Conservation (phyloP, 2,113 vertebrate species). For the Vidua chalybeata region DNA sequence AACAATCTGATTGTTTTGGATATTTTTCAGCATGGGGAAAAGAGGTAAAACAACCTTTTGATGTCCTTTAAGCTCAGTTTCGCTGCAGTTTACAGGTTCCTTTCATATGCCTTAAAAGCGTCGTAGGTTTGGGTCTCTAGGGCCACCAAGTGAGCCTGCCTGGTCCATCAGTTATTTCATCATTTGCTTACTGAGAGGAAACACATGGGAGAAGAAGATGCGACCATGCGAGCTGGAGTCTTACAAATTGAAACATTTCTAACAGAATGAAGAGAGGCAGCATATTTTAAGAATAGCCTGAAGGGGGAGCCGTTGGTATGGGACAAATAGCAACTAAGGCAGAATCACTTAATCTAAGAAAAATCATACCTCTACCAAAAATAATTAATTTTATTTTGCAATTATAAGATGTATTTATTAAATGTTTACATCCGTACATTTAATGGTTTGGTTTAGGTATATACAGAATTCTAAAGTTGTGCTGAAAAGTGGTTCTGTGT, state of each 20-base stretch:
- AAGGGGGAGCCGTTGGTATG: slow-evolving; percentile 48
- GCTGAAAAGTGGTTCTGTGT: not conserved
- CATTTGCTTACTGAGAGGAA: not conserved
- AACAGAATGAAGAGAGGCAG: not conserved
- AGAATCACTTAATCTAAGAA: not conserved
- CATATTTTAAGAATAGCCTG: not conserved
- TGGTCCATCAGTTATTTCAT: not conserved
- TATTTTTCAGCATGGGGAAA: not conserved
- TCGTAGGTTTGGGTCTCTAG: not conserved
- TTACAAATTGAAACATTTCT: not conserved
- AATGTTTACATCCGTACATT: not conserved
- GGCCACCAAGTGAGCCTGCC: not conserved
- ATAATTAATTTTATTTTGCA: not conserved
- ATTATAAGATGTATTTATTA: not conserved
- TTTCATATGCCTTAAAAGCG: not conserved
- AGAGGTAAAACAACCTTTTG: not conserved
- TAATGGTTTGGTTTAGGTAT: not conserved
- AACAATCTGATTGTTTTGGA: not conserved
- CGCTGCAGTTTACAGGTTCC: not conserved
- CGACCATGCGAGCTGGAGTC: accelerated
- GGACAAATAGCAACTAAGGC: not conserved
- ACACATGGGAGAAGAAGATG: not conserved
- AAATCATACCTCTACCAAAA: not conserved
- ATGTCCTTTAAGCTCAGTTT: not conserved
- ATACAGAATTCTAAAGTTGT: not conserved